Conservation (phyloP, 1,140 invertebrate species). For the Araneus ventricosus region DNA sequence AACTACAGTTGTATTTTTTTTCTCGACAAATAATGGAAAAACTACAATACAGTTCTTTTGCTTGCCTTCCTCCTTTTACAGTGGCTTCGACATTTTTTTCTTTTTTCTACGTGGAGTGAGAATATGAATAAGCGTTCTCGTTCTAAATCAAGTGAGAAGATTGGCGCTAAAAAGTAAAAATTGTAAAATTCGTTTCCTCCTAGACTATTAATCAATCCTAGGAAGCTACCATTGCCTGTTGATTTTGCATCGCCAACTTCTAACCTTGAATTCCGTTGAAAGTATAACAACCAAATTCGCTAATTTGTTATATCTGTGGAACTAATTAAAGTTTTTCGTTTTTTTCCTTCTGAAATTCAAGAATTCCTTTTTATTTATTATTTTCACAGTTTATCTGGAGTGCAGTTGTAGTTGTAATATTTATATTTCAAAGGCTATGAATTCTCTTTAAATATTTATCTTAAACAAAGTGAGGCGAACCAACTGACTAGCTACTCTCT, state of each 20-base stretch:
- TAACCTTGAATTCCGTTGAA: constrained; percentile 51
- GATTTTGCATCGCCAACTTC: constrained; percentile 64
- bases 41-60: constrained; percentile 70
- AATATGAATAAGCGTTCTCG: constrained; percentile 67
- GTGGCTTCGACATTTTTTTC: constrained; percentile 48
- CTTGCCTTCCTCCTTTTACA: constrained; percentile 26
- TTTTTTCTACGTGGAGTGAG: constrained; percentile 72
- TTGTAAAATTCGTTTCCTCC: constrained; percentile 75
- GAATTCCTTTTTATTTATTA: constrained; percentile 35
- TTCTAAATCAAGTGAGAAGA: constrained; percentile 72
- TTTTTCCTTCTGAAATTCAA: constrained; percentile 4
- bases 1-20: constrained; percentile 73
- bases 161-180: constrained; percentile 75
- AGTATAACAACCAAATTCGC: constrained; percentile 67
- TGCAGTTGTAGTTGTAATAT: constrained; percentile 43
- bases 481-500: constrained; percentile 66
- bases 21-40: constrained; percentile 72
- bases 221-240: constrained; percentile 69
- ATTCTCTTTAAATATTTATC: constrained; percentile 51
- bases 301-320: constrained; percentile 54
- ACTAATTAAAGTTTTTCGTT: constrained; percentile 53
- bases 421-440: constrained; percentile 55
- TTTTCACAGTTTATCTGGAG: constrained; percentile 13
- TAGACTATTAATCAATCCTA: constrained; percentile 72
- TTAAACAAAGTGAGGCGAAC: constrained; percentile 65